Conservation (phyloP, 2,113 vertebrate genomes). For the Todiramphus saurophagus region DNA sequence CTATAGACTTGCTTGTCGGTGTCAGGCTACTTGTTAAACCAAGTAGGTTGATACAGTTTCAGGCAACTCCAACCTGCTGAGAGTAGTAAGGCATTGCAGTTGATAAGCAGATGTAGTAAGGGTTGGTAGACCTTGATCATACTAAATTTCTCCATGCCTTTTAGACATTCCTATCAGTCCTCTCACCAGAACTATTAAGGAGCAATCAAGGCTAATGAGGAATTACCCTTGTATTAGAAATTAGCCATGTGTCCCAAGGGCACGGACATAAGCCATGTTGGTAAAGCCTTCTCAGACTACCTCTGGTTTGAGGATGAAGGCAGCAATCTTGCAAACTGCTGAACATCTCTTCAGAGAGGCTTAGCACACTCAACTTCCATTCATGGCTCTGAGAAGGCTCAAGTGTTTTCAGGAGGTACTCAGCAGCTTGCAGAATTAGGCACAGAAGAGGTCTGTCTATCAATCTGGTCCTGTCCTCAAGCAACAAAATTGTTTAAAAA, state of each 20-base stretch:
- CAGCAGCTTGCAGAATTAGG: neutral
- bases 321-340: neutral
- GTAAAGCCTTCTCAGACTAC: neutral
- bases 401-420: neutral
- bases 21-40: neutral
- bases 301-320: neutral
- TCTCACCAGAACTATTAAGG: neutral
- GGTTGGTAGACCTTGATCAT: neutral
- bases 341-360: neutral
- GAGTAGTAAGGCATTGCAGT: neutral
- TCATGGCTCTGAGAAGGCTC: neutral
- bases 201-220: neutral
- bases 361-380: neutral
- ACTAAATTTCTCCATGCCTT: neutral
- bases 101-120: neutral
- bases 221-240: neutral
- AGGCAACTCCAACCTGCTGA: neutral
- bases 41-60: neutral
- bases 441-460: neutral
- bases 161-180: neutral
- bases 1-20: neutral
- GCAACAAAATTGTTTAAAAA: constrained; percentile 1
- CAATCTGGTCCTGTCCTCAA: neutral
- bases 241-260: neutral
- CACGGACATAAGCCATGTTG: neutral